A percentile compares a stretch with the other conserved stretches of the same genome.
These are phyloP conservation scores for Sipunculus nudus DNA, from an alignment of 2,888 invertebrate species.

Conservation along the genomic window DNA sequence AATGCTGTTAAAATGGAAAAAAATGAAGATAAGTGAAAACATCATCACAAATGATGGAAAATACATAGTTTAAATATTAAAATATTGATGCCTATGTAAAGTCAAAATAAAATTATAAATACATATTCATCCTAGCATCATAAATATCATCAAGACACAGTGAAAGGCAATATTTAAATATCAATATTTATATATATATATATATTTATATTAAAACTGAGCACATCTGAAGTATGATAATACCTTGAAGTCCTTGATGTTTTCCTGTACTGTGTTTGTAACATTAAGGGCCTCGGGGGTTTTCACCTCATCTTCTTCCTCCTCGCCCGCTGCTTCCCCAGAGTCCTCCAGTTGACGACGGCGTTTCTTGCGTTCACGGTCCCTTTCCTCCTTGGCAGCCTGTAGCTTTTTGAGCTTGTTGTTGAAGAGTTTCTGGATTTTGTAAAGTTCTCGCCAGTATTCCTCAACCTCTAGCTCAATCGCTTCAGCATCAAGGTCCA, in stretches of 20 bases:
- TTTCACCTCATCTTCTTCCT: constrained; percentile 67
- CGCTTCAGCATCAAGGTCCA: constrained; percentile 80
- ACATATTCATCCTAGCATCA: too few relatives aligned
- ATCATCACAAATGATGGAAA: too few relatives aligned
- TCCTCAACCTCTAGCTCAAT: constrained; percentile 85
- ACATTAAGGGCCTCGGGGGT: constrained; percentile 70
- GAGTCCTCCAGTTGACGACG: constrained; percentile 80
- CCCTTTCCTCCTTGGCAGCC: constrained; percentile 60
- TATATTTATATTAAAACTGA: too few relatives aligned
- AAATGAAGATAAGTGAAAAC: too few relatives aligned
- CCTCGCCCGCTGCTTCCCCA: constrained; percentile 70
- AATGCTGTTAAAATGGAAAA: too few relatives aligned
- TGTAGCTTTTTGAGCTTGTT: constrained; percentile 61
- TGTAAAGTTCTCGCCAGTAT: constrained; percentile 78
- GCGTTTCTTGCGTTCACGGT: constrained; percentile 67
- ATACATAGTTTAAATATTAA: too few relatives aligned
- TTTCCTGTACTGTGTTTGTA: constrained; percentile 58
- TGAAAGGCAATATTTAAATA: too few relatives aligned
- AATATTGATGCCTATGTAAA: too few relatives aligned
- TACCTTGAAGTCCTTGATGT: constrained; percentile 73
- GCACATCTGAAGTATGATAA: too few relatives aligned
- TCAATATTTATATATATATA: too few relatives aligned
- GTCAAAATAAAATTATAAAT: too few relatives aligned
- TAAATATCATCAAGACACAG: too few relatives aligned
- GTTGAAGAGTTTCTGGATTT: constrained; percentile 76